These are phyloP conservation scores for Globia sparganii DNA, from an alignment of 2,888 invertebrate genomes.

Conservation along the genomic window DNA sequence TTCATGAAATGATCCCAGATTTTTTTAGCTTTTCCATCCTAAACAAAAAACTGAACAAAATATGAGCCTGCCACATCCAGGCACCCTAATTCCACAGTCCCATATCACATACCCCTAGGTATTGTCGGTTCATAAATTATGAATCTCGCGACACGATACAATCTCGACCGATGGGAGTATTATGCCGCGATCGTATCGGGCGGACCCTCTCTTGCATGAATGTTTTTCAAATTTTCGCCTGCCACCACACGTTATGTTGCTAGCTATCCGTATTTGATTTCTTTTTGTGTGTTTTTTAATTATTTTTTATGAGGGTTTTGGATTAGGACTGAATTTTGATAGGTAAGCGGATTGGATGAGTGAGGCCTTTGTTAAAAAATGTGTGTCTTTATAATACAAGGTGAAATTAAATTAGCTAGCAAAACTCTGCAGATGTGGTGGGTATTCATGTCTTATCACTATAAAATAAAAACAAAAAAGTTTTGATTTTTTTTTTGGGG, in stretches of 20 bases:
- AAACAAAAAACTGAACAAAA: not conserved
- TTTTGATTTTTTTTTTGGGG: too few relatives aligned
- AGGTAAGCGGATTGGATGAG: not conserved
- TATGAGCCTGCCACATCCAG: constrained; percentile 48
- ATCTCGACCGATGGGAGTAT: constrained; percentile 85
- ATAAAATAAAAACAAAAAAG: too few relatives aligned
- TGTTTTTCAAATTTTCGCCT: constrained; percentile 75
- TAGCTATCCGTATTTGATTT: constrained; percentile 22
- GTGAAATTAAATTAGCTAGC: not conserved
- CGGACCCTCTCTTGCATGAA: constrained; percentile 48
- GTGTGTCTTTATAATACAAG: not conserved
- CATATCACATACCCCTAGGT: constrained; percentile 76
- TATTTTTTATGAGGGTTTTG: constrained; percentile 12
- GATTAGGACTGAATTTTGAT: not conserved
- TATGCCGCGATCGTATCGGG: constrained; percentile 81
- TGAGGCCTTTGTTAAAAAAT: not conserved
- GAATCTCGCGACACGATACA: constrained; percentile 85
- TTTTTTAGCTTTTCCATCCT: not conserved
- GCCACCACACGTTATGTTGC: constrained; percentile 42
- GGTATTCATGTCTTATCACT: too few relatives aligned
- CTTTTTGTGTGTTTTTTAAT: constrained; percentile 12
- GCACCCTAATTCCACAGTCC: constrained; percentile 52
- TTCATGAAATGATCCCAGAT: too few relatives aligned
- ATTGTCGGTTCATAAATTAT: constrained; percentile 85
- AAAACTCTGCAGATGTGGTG: not conserved